Evolutionary conservation across 1,140 invertebrate genomes (phyloP).

Genomic region (Aphis craccivora): DNA sequence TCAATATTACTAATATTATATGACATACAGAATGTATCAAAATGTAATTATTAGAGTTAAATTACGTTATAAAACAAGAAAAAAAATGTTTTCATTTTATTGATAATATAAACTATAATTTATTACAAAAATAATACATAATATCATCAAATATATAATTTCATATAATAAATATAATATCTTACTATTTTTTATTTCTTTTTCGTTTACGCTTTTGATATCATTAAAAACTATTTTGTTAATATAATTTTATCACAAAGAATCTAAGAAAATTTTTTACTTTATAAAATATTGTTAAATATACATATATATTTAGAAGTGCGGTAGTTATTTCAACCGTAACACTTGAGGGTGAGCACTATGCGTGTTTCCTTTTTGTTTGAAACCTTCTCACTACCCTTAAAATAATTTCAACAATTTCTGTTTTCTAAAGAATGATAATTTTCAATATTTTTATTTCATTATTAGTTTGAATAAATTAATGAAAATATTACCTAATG

Average conservation of each 20-base stretch:
- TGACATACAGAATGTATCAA: background rate
- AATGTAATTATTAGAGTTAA: constrained; percentile 8
- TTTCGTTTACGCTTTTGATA: background rate
- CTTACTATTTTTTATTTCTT: background rate
- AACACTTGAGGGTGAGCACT: constrained; percentile 47
- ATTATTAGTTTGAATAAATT: background rate
- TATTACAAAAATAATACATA: background rate
- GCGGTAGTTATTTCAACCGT: constrained; percentile 43
- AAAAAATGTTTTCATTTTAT: background rate
- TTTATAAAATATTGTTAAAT: background rate
- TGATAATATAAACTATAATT: background rate
- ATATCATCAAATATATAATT: background rate
- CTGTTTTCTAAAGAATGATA: background rate
- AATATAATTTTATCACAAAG: background rate
- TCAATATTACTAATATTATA: constrained; percentile 21
- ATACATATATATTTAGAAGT: constrained; percentile 22
- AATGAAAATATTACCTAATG: background rate
- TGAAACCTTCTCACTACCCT: background rate
- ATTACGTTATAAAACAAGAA: background rate
- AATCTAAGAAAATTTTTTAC: constrained; percentile 26
- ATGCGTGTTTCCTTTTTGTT: constrained; percentile 50
- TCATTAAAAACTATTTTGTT: background rate
- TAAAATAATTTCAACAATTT: background rate
- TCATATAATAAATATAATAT: background rate
- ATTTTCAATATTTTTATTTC: constrained; percentile 11